Conservation (phyloP, 1,140 invertebrate genomes). For the Paralvinella palmiformis region DNA sequence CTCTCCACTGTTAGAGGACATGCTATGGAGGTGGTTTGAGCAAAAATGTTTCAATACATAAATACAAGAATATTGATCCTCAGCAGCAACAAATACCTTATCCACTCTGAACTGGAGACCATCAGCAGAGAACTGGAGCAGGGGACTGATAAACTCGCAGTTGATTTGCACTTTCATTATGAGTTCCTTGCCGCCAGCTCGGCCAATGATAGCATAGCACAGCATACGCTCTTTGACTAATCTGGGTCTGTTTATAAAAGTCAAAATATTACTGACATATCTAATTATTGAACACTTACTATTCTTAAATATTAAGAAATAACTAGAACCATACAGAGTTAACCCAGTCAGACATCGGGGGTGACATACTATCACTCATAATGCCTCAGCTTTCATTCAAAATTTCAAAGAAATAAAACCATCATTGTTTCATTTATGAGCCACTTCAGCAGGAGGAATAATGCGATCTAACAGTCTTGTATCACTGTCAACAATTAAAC, state of each 20-base stretch:
- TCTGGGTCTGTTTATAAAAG: conserved; percentile 32
- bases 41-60: not conserved
- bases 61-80: no score
- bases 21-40: not conserved
- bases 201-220: conserved; percentile 49
- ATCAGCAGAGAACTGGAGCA: conserved; percentile 48
- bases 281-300: not conserved
- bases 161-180: conserved; percentile 47
- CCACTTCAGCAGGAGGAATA: no score
- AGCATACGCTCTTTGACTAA: conserved; percentile 39
- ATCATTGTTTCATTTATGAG: no score
- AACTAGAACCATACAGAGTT: no score
- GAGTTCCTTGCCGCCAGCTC: conserved; percentile 46
- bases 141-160: conserved; percentile 47
- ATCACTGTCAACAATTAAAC: no score
- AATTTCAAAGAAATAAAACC: not conserved
- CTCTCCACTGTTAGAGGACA: not conserved
- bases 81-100: no score
- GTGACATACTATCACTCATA: no score
- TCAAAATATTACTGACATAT: not conserved
- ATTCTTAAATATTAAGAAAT: no score
- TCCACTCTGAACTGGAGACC: conserved; percentile 45
- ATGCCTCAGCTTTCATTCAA: not conserved
- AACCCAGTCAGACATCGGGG: no score
- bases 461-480: no score